Conservation (phyloP, 2,113 vertebrate genomes). For the Eleginops maclovinus region DNA sequence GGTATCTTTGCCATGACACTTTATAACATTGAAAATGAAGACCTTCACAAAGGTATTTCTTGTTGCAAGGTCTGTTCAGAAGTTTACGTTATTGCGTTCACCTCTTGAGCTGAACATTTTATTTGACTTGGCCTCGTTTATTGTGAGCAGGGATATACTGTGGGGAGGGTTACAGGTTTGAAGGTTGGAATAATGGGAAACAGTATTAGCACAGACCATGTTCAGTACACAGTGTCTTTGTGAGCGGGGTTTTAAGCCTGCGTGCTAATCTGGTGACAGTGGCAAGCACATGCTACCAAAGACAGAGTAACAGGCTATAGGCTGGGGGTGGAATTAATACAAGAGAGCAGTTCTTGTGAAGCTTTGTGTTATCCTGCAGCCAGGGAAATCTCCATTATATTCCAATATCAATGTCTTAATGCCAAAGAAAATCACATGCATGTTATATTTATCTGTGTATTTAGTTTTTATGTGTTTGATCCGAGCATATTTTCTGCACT, state of each 20-base stretch:
- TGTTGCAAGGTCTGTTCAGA: slow-evolving; percentile 14
- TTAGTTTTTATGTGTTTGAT: background rate
- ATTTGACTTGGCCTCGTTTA: slow-evolving; percentile 40
- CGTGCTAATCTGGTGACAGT: slow-evolving; percentile 77
- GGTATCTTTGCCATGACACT: background rate
- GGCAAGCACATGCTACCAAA: slow-evolving; percentile 71
- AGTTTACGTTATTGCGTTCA: slow-evolving; percentile 33
- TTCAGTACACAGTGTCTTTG: slow-evolving; percentile 74
- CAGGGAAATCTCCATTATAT: slow-evolving; percentile 5
- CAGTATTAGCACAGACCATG: slow-evolving; percentile 58
- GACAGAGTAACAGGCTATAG: slow-evolving; percentile 56
- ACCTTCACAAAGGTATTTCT: no score
- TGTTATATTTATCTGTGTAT: background rate
- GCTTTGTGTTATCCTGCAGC: slow-evolving; percentile 45
- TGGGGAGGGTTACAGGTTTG: slow-evolving; percentile 33
- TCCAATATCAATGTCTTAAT: slow-evolving; percentile 1
- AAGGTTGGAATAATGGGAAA: slow-evolving; percentile 48
- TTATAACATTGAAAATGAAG: background rate
- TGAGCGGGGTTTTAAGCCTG: slow-evolving; percentile 72
- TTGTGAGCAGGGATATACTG: slow-evolving; percentile 23
- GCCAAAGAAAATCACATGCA: background rate
- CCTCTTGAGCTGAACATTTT: slow-evolving; percentile 18
- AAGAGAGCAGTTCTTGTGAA: slow-evolving; percentile 57
- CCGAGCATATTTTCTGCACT: background rate
- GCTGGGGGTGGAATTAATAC: slow-evolving; percentile 64